These are phyloP conservation scores for Clamator glandarius DNA, from an alignment of 2,797 vertebrate species.

Conservation along the genomic window DNA sequence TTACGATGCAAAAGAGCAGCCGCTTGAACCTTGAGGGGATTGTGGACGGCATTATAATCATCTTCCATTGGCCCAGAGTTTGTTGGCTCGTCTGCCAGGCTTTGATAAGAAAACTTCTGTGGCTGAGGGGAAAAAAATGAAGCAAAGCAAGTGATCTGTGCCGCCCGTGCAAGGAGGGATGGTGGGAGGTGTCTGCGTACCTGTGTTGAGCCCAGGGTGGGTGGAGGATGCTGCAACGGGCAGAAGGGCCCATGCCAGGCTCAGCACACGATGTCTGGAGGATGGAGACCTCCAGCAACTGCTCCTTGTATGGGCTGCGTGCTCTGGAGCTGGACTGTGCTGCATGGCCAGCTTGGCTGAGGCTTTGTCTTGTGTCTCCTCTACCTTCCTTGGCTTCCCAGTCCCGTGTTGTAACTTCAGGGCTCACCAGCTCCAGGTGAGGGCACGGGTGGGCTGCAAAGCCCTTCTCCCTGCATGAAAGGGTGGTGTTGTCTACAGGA, in stretches of 20 bases:
- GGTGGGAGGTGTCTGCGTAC: neutral
- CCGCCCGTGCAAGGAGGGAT: rapidly evolving
- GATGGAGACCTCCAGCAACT: neutral
- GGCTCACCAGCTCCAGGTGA: neutral
- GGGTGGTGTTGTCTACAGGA: rapidly evolving
- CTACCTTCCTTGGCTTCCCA: neutral
- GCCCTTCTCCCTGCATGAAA: neutral
- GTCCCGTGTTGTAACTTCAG: rapidly evolving
- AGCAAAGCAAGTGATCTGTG: neutral
- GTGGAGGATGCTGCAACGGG: neutral
- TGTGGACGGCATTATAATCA: neutral
- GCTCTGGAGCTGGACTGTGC: rapidly evolving
- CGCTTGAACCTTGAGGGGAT: neutral
- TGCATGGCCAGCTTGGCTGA: rapidly evolving
- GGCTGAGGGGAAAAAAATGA: neutral
- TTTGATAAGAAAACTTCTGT: neutral
- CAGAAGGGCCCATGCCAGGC: neutral
- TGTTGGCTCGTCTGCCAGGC: neutral
- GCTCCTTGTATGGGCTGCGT: rapidly evolving
- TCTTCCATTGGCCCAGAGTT: neutral
- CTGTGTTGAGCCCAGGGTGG: neutral
- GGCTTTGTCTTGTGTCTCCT: neutral
- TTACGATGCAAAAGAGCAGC: slow-evolving; percentile 2
- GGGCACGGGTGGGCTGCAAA: neutral
- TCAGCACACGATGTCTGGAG: neutral